These are phyloP conservation scores for Chionoecetes opilio DNA, from an alignment of 1,140 invertebrate species.

Conservation along the genomic window DNA sequence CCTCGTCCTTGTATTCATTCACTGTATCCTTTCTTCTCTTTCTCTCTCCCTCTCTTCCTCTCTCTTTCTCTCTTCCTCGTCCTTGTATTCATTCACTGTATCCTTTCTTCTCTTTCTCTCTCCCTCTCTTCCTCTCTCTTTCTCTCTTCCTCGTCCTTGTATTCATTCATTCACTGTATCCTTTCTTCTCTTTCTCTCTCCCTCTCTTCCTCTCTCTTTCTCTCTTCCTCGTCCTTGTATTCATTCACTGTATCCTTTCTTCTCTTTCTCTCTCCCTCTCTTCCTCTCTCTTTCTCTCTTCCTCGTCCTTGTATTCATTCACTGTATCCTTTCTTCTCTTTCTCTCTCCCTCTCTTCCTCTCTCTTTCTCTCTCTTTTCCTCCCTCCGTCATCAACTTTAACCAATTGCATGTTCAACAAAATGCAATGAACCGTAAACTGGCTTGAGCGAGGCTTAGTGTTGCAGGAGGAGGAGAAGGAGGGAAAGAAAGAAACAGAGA, in stretches of 20 bases:
- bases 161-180: neutral
- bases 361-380: neutral
- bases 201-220: neutral
- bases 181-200: neutral
- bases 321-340: neutral
- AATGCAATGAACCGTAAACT: too few relatives aligned
- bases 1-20: neutral
- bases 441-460: neutral
- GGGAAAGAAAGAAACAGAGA: neutral
- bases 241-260: neutral
- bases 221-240: neutral
- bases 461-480: neutral
- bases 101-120: neutral
- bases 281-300: neutral
- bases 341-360: neutral
- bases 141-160: neutral
- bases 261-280: neutral
- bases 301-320: neutral
- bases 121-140: neutral
- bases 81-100: neutral
- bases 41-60: neutral
- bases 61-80: neutral
- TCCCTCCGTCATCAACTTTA: neutral
- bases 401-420: neutral
- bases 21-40: neutral